Conservation (phyloP, 1,140 invertebrate genomes). For the Pogonomyrmex barbatus region DNA sequence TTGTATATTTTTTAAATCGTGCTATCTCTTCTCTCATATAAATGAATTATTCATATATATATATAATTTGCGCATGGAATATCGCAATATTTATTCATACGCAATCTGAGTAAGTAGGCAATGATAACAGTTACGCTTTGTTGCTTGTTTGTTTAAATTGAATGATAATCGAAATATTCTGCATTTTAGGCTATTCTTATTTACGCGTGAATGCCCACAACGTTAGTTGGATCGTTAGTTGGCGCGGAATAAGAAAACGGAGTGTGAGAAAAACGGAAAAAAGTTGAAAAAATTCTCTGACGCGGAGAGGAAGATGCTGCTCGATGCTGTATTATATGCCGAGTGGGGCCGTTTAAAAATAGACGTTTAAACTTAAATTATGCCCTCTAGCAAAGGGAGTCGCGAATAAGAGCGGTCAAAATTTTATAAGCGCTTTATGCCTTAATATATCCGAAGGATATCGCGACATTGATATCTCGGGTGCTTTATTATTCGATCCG, state of each 20-base stretch:
- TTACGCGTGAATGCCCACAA: neutral
- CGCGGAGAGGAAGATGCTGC: conserved; percentile 57
- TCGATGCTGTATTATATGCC: conserved; percentile 61
- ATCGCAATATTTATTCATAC: neutral
- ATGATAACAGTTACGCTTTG: neutral
- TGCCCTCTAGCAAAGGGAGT: conserved; percentile 74
- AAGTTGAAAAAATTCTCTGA: conserved; percentile 48
- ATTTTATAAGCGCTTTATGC: conserved; percentile 60
- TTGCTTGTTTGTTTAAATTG: neutral
- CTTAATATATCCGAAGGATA: neutral
- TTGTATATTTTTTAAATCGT: neutral
- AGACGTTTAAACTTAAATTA: conserved; percentile 78
- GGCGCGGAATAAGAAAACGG: neutral
- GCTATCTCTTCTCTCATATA: neutral
- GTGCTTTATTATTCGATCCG: neutral
- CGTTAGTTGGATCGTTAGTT: neutral
- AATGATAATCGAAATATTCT: neutral
- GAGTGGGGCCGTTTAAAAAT: conserved; percentile 77
- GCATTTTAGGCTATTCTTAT: conserved; percentile 2
- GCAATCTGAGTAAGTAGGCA: neutral
- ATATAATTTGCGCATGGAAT: neutral
- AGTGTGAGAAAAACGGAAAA: conserved; percentile 38
- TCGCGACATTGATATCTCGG: neutral
- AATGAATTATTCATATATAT: neutral
- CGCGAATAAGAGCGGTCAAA: conserved; percentile 63